phyloP scores from a whole-genome alignment of 2,113 vertebrate species.

The Psilopogon haemacephalus region DNA sequence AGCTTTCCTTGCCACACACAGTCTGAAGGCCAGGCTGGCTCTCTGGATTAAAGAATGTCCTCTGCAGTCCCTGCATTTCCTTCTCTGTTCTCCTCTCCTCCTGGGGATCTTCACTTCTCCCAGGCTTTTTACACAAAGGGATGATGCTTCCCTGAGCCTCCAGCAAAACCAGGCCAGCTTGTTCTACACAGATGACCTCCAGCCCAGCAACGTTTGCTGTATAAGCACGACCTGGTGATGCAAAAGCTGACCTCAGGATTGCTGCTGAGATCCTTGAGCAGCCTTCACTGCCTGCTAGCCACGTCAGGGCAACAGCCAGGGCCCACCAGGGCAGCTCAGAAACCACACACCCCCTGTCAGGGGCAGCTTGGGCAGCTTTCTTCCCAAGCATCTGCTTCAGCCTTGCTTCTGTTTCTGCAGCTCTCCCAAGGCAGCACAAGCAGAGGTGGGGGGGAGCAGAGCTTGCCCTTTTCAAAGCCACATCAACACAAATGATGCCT shows the following conservation, averaged over 20 bases:
- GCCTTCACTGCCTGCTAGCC: background rate
- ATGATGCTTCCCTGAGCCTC: background rate
- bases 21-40: background rate
- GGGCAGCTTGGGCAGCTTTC: background rate
- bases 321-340: background rate
- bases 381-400: background rate
- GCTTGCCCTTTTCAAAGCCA: background rate
- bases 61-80: background rate
- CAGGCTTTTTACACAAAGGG: background rate
- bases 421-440: background rate
- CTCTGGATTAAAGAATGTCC: background rate
- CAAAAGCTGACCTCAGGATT: background rate
- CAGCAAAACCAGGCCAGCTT: background rate
- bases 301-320: background rate
- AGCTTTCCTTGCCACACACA: background rate
- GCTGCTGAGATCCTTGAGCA: background rate
- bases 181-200: background rate
- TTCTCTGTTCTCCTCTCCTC: background rate
- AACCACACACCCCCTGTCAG: background rate
- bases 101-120: background rate
- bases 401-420: background rate
- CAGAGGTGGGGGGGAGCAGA: background rate
- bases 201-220: background rate
- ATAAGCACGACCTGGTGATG: background rate
- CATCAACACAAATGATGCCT: background rate